A percentile compares a stretch with the other conserved stretches of the same genome.
These are phyloP conservation scores for Rhinopomastus cyanomelas DNA, from an alignment of 2,113 vertebrate species.

Conservation along the genomic window DNA sequence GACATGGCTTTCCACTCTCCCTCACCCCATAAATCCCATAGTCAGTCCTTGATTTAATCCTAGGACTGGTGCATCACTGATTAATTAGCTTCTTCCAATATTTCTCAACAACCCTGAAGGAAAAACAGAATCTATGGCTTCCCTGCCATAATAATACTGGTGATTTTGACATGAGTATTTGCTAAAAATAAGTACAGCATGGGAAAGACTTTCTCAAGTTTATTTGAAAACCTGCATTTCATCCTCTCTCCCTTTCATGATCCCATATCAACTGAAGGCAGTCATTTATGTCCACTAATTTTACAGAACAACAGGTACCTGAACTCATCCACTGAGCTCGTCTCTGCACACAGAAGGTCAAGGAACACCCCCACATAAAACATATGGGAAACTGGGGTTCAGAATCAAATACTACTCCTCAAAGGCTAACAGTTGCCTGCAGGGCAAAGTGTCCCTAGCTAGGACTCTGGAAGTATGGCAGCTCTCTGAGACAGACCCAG, in stretches of 20 bases:
- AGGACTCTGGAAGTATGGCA: background rate
- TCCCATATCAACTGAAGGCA: background rate
- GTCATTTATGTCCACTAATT: background rate
- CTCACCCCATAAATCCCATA: background rate
- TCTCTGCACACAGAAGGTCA: background rate
- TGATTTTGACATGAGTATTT: background rate
- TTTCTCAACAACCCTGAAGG: background rate
- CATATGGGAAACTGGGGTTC: background rate
- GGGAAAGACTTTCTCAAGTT: background rate
- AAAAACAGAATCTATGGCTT: background rate
- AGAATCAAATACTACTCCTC: background rate
- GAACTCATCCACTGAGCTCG: background rate
- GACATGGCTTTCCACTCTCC: background rate
- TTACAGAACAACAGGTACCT: background rate
- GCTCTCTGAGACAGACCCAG: background rate
- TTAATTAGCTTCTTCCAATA: background rate
- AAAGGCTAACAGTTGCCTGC: background rate
- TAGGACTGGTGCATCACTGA: background rate
- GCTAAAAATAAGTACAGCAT: background rate
- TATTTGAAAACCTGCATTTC: background rate
- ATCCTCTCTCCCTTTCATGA: background rate
- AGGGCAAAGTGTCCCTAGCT: accelerated
- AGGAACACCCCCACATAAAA: background rate
- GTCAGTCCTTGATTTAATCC: background rate
- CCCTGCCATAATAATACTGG: background rate